These are phyloP conservation scores for Nerophis lumbriciformis DNA, from an alignment of 2,113 vertebrate genomes.

Conservation along the genomic window DNA sequence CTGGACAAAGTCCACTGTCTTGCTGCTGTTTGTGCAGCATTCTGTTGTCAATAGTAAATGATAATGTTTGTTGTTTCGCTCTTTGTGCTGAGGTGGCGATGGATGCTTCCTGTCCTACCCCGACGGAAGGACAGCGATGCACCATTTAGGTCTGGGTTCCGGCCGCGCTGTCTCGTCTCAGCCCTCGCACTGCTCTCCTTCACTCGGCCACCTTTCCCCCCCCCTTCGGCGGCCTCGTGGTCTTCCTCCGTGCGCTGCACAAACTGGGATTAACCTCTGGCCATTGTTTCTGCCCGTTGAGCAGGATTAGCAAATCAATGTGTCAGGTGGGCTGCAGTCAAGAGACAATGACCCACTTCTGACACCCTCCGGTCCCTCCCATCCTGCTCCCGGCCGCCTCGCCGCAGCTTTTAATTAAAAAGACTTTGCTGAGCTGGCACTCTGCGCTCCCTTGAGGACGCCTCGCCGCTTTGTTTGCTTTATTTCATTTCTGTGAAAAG, in stretches of 20 bases:
- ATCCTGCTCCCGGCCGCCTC: slow-evolving; percentile 35
- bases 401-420: slow-evolving; percentile 74
- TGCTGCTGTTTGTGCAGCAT: slow-evolving; percentile 13
- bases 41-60: too few species aligned
- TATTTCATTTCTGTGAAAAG: slow-evolving; percentile 3
- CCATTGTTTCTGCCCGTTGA: slow-evolving; percentile 77
- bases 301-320: slow-evolving; percentile 78
- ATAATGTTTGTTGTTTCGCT: too few species aligned
- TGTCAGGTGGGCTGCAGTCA: slow-evolving; percentile 77
- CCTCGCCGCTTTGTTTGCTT: slow-evolving; percentile 55
- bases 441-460: slow-evolving; percentile 61
- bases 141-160: slow-evolving; percentile 61
- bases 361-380: slow-evolving; percentile 53
- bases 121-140: slow-evolving; percentile 70
- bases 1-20: slow-evolving; percentile 64
- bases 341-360: slow-evolving; percentile 77
- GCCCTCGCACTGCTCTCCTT: slow-evolving; percentile 47
- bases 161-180: slow-evolving; percentile 51
- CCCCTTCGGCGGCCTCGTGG: slow-evolving; percentile 23
- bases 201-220: background rate
- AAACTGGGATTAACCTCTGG: slow-evolving; percentile 67
- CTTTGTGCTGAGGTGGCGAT: slow-evolving; percentile 26
- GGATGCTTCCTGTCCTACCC: slow-evolving; percentile 59
- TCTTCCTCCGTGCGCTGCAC: slow-evolving; percentile 29
- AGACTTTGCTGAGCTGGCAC: slow-evolving; percentile 71